phyloP scores from a whole-genome alignment of 2,113 vertebrate species.

The Dasyornis broadbenti region DNA sequence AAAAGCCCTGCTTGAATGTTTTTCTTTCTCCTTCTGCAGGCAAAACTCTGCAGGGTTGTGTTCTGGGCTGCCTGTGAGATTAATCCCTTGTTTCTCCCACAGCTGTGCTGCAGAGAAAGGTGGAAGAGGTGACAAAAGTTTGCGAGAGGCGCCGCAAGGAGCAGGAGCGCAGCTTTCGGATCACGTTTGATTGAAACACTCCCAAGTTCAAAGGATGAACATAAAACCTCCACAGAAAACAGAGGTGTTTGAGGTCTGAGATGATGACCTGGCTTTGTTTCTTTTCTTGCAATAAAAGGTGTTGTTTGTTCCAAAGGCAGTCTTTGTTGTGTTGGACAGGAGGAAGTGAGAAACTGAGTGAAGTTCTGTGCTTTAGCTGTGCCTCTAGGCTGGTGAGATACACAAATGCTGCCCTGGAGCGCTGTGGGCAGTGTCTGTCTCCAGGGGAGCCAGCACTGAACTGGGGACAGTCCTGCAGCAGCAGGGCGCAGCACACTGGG shows the following conservation, averaged over 20 bases:
- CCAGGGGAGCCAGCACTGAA: background rate
- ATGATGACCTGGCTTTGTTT: background rate
- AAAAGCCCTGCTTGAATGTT: no score
- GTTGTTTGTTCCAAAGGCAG: background rate
- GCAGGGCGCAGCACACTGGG: background rate
- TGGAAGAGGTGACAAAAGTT: constrained; percentile 89
- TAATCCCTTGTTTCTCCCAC: background rate
- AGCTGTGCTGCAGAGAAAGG: constrained; percentile 87
- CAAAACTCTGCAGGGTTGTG: background rate
- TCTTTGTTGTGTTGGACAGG: background rate
- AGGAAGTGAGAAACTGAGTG: background rate
- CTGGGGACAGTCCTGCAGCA: background rate
- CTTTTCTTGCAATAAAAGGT: background rate
- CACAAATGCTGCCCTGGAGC: background rate
- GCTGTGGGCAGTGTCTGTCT: background rate
- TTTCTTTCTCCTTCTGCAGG: background rate
- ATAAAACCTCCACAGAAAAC: background rate
- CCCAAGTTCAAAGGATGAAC: no score
- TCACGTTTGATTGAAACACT: constrained; percentile 77
- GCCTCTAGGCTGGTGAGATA: background rate
- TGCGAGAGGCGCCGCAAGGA: constrained; percentile 92
- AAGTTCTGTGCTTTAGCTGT: background rate
- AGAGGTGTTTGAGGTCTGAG: background rate
- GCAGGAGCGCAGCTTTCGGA: constrained; percentile 88
- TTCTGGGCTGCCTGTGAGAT: background rate